Conservation (phyloP, 2,888 invertebrate species). For the Labia minor region DNA sequence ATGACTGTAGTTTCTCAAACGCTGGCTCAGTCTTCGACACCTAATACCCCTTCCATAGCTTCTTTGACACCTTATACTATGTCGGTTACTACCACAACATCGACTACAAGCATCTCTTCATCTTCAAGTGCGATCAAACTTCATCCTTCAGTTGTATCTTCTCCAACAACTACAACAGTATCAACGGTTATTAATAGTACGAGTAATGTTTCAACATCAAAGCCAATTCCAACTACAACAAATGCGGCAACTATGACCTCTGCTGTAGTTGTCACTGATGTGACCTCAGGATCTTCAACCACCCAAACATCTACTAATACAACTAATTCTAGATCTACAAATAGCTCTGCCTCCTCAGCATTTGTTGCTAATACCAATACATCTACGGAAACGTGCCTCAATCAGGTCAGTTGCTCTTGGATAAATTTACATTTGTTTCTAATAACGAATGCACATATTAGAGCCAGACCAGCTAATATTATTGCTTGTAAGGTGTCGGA, state of each 20-base stretch:
- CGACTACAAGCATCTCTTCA: not conserved
- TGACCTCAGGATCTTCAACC: constrained; percentile 19
- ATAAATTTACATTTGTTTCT: too few species aligned
- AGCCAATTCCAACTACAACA: constrained; percentile 35
- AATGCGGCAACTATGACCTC: constrained; percentile 47
- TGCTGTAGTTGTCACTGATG: constrained; percentile 31
- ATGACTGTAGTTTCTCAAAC: constrained; percentile 28
- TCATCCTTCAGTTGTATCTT: not conserved
- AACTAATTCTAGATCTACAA: constrained; percentile 20
- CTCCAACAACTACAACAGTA: constrained; percentile 23
- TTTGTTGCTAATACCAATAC: constrained; percentile 21
- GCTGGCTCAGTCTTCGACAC: not conserved
- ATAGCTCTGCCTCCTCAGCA: constrained; percentile 21
- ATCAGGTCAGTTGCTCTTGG: not conserved
- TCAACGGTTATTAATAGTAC: constrained; percentile 25
- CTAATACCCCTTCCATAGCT: not conserved
- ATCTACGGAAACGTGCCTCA: constrained; percentile 18
- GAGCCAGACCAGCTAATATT: not conserved
- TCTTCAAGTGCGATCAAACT: not conserved
- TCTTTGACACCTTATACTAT: not conserved
- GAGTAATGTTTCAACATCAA: constrained; percentile 18
- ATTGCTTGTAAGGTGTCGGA: not conserved
- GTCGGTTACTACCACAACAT: not conserved
- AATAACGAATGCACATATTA: too few species aligned
- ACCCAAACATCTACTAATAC: constrained; percentile 21